Evolutionary conservation across 2,888 invertebrate species (phyloP).

Genomic region (Macrophya alboannulata): DNA sequence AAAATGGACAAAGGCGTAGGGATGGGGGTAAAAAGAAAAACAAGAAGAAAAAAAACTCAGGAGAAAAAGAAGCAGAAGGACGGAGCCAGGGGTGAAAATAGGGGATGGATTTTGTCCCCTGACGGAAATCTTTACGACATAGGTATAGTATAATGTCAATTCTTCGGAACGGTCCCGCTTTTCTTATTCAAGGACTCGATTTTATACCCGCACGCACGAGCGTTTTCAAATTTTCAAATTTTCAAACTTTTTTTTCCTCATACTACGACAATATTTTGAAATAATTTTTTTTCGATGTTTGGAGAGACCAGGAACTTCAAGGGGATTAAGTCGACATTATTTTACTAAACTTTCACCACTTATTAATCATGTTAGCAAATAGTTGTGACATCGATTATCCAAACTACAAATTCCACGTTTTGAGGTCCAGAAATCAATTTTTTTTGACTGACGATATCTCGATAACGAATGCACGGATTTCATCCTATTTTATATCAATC

Average conservation of each 20-base stretch:
- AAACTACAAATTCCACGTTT: too few species aligned
- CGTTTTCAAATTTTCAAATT: slow-evolving; percentile 19
- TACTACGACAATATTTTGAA: background rate
- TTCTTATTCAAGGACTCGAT: background rate
- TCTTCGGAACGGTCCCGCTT: background rate
- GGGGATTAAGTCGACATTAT: background rate
- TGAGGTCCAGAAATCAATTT: too few species aligned
- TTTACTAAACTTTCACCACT: background rate
- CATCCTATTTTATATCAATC: too few species aligned
- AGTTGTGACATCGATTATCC: background rate
- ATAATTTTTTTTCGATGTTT: background rate
- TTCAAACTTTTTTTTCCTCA: background rate
- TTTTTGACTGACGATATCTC: too few species aligned
- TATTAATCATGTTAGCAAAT: background rate
- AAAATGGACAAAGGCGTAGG: background rate
- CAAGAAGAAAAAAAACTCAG: too few species aligned
- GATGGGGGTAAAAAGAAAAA: too few species aligned
- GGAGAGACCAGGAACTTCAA: background rate
- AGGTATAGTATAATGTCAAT: background rate
- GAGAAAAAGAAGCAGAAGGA: background rate
- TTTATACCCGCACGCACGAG: background rate
- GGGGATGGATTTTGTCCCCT: background rate
- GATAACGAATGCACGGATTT: too few species aligned
- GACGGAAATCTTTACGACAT: slow-evolving; percentile 20
- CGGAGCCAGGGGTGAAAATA: background rate